Base-by-base conservation (phyloP, 2,888 invertebrate genomes). In the Coenonympha glycerion region DNA sequence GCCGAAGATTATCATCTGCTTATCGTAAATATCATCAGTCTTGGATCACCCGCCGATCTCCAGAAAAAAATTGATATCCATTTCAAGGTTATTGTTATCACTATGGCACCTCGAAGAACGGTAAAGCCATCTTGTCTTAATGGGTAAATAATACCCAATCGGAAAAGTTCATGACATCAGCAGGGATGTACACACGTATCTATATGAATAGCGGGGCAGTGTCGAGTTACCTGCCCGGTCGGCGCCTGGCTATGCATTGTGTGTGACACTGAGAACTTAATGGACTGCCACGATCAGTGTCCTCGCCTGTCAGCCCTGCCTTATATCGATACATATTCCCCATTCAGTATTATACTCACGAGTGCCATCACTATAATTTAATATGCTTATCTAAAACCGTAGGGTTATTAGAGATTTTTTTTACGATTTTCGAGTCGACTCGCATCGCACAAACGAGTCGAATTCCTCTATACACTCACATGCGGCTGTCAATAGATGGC, bases 191-290 rank as follows among this genome's bases (percentile, higher is more conserved):
- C 57, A 64, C 57, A 59, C 59, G 58, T 55, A 11, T 8, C 39
- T 37, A 37, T 49, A n/a, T n/a, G n/a, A n/a, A 33, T 33, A 49
- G 52, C 34, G 65, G 70, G 4, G 65, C 63, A 62, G 69, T 75
- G 61, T 79, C 69, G 53, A 52, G 67, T 84, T 82, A 75, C 80
- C 61, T 61, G 62, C 62, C 68, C 63, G 66, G 64, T 59, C 59
- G 69, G 61, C 67, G 64, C 64, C 59, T 74, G 67, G 73, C 79
- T 81, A 78, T 82, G 61, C 62, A 59, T 73, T 78, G 76, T 75
- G 61, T 74, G 72, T 71, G 80, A 77, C 71, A 79, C 69, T 76
- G 81, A 84, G 78, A 76, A 70, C 76, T 71, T 86, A 86, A 86
- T 86, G 85, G 85, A 80, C 71, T 66, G 71, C 68, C 75, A 69